phyloP scores from a whole-genome alignment of 2,888 invertebrate genomes.

The Drosophila nigritarsus region DNA sequence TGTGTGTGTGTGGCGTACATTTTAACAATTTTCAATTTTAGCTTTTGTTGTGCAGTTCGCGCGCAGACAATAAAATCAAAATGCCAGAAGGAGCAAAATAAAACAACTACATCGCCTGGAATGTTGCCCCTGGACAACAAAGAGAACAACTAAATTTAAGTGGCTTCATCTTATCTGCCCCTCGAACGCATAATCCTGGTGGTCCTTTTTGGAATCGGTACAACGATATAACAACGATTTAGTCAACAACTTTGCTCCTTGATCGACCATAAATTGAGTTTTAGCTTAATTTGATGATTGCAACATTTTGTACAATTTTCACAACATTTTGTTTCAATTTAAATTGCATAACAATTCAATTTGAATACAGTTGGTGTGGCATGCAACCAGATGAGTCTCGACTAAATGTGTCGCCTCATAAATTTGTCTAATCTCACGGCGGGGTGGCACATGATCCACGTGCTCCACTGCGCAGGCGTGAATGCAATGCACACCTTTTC shows the following conservation, averaged over 20 bases:
- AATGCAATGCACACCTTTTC: conserved; percentile 28
- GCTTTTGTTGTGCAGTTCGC: conserved; percentile 68
- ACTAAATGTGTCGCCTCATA: conserved; percentile 45
- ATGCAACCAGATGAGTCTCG: conserved; percentile 26
- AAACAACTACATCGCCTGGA: conserved; percentile 50
- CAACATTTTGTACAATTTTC: conserved; percentile 42
- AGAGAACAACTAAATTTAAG: conserved; percentile 74
- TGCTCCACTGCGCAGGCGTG: conserved; percentile 67
- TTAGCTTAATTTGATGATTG: conserved; percentile 65
- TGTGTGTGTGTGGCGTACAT: conserved; percentile 56
- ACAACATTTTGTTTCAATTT: conserved; percentile 48
- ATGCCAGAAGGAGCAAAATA: conserved; percentile 7
- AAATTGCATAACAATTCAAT: conserved; percentile 66
- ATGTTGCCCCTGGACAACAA: conserved; percentile 39
- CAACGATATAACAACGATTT: conserved; percentile 13
- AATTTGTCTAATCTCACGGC: conserved; percentile 29
- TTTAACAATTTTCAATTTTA: conserved; percentile 79
- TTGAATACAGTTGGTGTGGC: conserved; percentile 36
- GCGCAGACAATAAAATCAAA: conserved; percentile 53
- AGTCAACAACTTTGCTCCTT: conserved; percentile 14
- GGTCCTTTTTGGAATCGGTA: conserved; percentile 39
- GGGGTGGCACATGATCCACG: not conserved
- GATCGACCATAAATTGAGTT: conserved; percentile 52
- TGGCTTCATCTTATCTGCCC: conserved; percentile 69
- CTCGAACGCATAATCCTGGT: conserved; percentile 54